Base-by-base conservation (phyloP, 2,888 invertebrate genomes). In the Idaea aversata region DNA sequence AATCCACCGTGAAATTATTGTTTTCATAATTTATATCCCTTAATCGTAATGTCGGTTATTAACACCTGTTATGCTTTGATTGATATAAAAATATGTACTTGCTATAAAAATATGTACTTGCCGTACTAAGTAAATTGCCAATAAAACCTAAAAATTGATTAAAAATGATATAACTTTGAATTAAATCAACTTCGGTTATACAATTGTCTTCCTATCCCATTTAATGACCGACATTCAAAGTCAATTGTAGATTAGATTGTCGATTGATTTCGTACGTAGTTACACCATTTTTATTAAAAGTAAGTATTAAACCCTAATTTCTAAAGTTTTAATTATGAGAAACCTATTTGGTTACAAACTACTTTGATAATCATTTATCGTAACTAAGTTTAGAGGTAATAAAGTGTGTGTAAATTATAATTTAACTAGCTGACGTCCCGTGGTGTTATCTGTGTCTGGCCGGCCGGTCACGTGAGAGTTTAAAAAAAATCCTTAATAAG, bases 1-100 rank as follows among this genome's bases (percentile, higher is more conserved):
- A 35, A 35, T 61, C 25, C 15, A 15, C 15, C 58, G 58, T 58
- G 58, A 57, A 63, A 61, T 61, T 63, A 66, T 64, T 61, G n/a
- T 66, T 60, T 62, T 36, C 60, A 61, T 63, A 25, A 47, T 60
- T 68, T 57, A 63, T 47, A 47, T 63, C 34, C 57, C 63, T 57
- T n/a, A n/a, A 60, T 61, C 59, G 15, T 58, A n/a, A 58, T 47
- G 13, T 47, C 10, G 47, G 47, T 10, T 10, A 13, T 47, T 47
- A 47, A 47, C 4, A 13, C 13, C 3, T 13, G 13, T 47, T 47
- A 47, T 47, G 47, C 13, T 47, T 47, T 47, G 5, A 47, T 47
- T 47, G 47, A 47, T 47, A 10, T 13, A 47, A 25, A 25, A 25
- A 47, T 13, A 4, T 38, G 4, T 38, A 38, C 38, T 38, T 38